Conservation (phyloP, 2,797 vertebrate genomes). For the Cetoscarus ocellatus region DNA sequence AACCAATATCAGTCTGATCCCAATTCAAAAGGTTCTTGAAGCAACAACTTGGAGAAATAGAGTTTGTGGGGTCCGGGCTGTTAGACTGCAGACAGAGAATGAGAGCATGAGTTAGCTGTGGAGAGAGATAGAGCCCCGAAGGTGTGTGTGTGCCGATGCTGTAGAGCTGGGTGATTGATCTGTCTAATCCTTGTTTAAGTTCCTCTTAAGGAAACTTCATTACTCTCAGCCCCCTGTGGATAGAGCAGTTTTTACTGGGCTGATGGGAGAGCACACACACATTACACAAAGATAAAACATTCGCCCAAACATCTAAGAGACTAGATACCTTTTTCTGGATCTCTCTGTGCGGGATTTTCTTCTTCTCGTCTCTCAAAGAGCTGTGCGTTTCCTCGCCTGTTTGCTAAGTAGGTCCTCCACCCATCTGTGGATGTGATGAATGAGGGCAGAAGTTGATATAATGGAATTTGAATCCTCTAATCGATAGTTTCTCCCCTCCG, state of each 20-base stretch:
- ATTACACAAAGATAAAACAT: conserved; percentile 37
- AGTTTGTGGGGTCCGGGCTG: conserved; percentile 25
- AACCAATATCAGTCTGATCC: conserved; percentile 1
- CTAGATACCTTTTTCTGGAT: conserved; percentile 14
- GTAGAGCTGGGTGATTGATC: conserved; percentile 75
- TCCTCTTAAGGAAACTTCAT: conserved; percentile 79
- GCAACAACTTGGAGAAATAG: conserved; percentile 18
- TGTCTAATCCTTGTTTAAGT: conserved; percentile 80
- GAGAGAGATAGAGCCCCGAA: conserved; percentile 37
- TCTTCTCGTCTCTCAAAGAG: conserved; percentile 2
- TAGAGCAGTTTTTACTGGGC: conserved; percentile 62
- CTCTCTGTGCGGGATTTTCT: background rate
- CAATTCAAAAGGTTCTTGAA: background rate
- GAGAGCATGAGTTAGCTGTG: conserved; percentile 27
- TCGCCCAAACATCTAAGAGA: conserved; percentile 23
- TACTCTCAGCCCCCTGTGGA: conserved; percentile 64
- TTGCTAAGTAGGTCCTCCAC: conserved; percentile 59
- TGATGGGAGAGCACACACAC: conserved; percentile 46
- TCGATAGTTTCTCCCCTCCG: conserved; percentile 82
- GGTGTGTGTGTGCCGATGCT: conserved; percentile 23
- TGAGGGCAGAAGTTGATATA: conserved; percentile 70
- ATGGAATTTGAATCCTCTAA: conserved; percentile 83
- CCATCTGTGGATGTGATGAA: conserved; percentile 74
- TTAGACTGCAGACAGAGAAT: conserved; percentile 29
- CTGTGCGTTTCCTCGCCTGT: conserved; percentile 30